Base-by-base conservation (phyloP, 2,113 vertebrate genomes). In the Bubo bubo region DNA sequence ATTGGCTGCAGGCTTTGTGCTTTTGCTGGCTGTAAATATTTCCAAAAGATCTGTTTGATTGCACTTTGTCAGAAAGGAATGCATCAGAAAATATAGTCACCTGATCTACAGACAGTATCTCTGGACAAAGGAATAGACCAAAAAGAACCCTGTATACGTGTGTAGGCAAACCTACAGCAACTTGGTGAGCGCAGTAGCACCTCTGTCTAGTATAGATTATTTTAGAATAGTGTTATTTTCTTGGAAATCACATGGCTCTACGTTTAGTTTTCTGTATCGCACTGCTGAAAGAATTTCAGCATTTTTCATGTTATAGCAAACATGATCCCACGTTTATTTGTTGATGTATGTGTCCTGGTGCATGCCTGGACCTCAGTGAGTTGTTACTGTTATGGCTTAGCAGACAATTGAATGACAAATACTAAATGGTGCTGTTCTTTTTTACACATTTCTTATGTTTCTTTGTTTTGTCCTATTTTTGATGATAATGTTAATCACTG, bases 91-190 rank as follows among this genome's bases (percentile, higher is more conserved):
- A 26, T 55, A 34, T 1, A 50, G 23, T 35, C 28, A 76, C 39
- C 43, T 91, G 30, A 34, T 35, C 22, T 7, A 14, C 49, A 73
- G 52, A 24, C n/a, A 32, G 6, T 56, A 45, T 63, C 26, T 85
- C 39, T 58, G 91, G 71, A 13, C 41, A 39, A 27, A 60, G 34
- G 23, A 4, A 8, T 9, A 60, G 56, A 5, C 41, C 24, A 23
- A 43, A 20, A 43, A 17, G 75, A 79, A 8, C 43, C 24, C 14
- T n/a, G 2, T 5, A 14, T 24, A 2, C 1, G 2, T 5, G 1
- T 50, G 28, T 9, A 55, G 67, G 82, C 37, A 88, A 82, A 73
- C 22, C 34, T 50, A 9, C 18, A 30, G 23, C 30, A 23, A 20
- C 45, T 8, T 30, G 10, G 3, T 14, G 43, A 37, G 20, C 4